Conservation (phyloP, 1,140 invertebrate species). For the Copidosoma floridanum region DNA sequence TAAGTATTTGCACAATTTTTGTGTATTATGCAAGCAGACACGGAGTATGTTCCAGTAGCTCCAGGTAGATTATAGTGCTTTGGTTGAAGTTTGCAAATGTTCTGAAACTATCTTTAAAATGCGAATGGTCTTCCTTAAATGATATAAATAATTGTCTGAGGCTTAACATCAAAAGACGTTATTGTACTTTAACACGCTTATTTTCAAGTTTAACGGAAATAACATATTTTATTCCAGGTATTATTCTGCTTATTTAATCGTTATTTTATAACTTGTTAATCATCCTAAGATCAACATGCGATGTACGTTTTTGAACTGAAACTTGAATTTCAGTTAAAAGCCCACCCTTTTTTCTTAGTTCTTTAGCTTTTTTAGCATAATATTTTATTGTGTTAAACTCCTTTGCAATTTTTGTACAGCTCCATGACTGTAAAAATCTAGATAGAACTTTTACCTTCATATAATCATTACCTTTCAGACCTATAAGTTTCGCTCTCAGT, state of each 20-base stretch:
- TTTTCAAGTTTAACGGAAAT: background rate
- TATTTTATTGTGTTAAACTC: background rate
- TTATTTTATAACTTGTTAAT: background rate
- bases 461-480: no score
- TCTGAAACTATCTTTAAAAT: constrained; percentile 1
- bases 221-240: background rate
- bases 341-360: background rate
- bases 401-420: background rate
- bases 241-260: background rate
- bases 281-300: no score
- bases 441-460: no score
- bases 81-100: constrained; percentile 57
- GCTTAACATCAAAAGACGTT: background rate
- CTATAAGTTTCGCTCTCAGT: no score
- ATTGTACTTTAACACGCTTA: constrained; percentile 2
- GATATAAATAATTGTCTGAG: background rate
- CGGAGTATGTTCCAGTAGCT: no score
- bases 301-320: no score
- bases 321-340: background rate
- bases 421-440: background rate
- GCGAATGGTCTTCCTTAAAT: background rate
- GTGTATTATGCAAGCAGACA: no score
- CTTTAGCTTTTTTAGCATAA: background rate
- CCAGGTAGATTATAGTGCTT: no score
- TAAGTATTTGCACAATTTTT: no score